Conservation (phyloP, 1,140 invertebrate genomes). For the Trinorchestia longiramus region DNA sequence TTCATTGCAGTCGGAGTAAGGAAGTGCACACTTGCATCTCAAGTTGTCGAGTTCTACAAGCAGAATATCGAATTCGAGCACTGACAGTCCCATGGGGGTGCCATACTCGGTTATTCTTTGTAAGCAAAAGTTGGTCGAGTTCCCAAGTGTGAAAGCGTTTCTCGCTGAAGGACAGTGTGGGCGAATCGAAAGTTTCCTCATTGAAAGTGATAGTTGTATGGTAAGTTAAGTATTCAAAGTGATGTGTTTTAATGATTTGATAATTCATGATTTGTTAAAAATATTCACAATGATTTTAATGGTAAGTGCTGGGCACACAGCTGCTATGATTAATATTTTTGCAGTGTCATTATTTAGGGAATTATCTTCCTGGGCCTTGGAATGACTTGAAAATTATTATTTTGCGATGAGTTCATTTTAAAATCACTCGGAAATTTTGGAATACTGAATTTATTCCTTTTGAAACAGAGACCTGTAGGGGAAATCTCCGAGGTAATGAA, state of each 20-base stretch:
- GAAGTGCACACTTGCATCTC: constrained; percentile 10
- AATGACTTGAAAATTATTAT: too few species aligned
- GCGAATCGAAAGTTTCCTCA: background rate
- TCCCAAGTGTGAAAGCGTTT: background rate
- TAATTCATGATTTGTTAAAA: too few species aligned
- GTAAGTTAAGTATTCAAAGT: background rate
- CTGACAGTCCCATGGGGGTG: background rate
- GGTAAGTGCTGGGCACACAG: background rate
- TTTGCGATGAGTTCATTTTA: too few species aligned
- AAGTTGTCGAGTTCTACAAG: background rate
- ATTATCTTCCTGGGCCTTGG: background rate
- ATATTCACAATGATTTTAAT: background rate
- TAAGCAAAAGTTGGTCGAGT: background rate
- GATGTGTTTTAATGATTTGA: too few species aligned
- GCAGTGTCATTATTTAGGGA: background rate
- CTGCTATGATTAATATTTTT: background rate
- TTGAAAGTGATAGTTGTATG: background rate
- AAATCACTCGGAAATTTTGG: too few species aligned
- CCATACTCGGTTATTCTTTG: background rate
- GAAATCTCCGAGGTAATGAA: too few species aligned
- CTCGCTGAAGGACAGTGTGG: background rate
- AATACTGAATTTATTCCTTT: too few species aligned
- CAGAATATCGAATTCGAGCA: background rate
- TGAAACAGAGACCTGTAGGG: too few species aligned
- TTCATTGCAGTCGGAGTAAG: constrained; percentile 4